phyloP scores from a whole-genome alignment of 2,113 vertebrate species.

The Eidolon helvum region DNA sequence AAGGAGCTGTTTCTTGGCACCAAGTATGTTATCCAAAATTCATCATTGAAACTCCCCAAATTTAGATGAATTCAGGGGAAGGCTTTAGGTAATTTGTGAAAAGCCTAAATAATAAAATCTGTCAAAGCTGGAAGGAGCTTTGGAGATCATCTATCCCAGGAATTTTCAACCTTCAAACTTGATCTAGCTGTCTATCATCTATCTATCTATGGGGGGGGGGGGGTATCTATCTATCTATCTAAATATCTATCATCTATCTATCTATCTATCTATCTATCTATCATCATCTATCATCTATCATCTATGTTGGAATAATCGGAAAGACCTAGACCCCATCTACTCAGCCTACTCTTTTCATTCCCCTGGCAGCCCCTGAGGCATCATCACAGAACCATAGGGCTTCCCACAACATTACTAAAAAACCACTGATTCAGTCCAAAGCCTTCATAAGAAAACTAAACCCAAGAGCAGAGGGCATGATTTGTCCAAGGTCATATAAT shows the following conservation, averaged over 20 bases:
- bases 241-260: not conserved
- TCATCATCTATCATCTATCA: too few relatives aligned
- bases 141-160: not conserved
- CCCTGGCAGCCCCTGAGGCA: not conserved
- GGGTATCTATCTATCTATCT: not conserved
- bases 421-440: not conserved
- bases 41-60: constrained; percentile 20
- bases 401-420: not conserved
- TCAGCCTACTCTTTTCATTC: not conserved
- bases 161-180: constrained; percentile 21
- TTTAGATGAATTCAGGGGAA: constrained; percentile 6
- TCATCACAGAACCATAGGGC: not conserved
- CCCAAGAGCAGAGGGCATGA: not conserved
- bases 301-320: not conserved
- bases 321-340: not conserved
- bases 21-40: constrained; percentile 3
- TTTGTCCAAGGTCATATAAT: not conserved
- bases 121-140: not conserved
- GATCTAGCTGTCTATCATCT: not conserved
- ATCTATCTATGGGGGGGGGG: not conserved
- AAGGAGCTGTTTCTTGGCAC: constrained; percentile 26
- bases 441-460: not conserved
- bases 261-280: too few relatives aligned
- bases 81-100: not conserved
- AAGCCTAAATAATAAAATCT: constrained; percentile 35